Base-by-base conservation (phyloP, 1,140 invertebrate species). In the Drosophila lini region DNA sequence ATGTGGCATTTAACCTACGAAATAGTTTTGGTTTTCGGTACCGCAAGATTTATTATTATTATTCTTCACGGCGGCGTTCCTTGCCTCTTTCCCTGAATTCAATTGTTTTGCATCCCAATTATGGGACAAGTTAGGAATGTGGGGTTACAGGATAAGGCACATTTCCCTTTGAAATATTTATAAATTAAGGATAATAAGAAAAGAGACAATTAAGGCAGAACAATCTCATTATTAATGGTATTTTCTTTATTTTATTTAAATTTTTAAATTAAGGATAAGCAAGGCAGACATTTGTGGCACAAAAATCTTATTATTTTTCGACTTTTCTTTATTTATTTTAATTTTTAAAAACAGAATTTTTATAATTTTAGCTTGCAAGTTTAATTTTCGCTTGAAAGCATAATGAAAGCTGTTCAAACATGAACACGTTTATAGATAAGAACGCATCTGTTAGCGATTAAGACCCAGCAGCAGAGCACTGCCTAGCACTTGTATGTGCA, bases 11-110 rank as follows among this genome's bases (percentile, higher is more conserved):
- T 84, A 67, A 55, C 64, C 60, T 42, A 58, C 58, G 61, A 31
- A 67, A 68, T 78, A 55, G 40, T 59, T 80, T 80, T 58, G 38
- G 58, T 50, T 58, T 74, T 69, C 47, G 47, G 65, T 69, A 44
- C 65, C 65, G 19, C 65, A 71, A 38, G 69, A 73, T 73, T 73
- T 73, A 73, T 73, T 71, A 73, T 73, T 73, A 59, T 73, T 73
- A 50, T 73, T 59, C 53, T 41, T 71, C 62, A 53, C 50, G 61
- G 47, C 64, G 61, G 38, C 67, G 61, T 55, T n/a, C 13, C 59
- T n/a, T 19, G 6, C 25, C 19, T 28, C 28, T 69, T 69, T 61
- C 61, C 6, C 10, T 4, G 65, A 71, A 58, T 10, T 34, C 67
- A 6, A 71, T 73, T 71, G 69, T 73, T 71, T 73, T 71, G 67